These are phyloP conservation scores for Thymelicus sylvestris DNA, from an alignment of 2,888 invertebrate species.

Conservation along the genomic window DNA sequence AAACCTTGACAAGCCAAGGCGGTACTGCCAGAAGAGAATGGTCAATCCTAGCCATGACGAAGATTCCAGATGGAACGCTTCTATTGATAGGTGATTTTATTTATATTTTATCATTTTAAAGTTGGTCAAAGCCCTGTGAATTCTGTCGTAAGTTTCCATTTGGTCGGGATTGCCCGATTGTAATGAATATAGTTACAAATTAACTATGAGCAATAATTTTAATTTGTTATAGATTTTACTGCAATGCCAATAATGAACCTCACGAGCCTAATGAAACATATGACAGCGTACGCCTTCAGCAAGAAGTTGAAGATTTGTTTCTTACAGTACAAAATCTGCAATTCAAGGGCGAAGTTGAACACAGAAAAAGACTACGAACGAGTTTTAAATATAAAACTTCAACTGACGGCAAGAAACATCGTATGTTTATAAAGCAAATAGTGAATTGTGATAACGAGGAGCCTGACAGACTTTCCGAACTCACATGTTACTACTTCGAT, in stretches of 20 bases:
- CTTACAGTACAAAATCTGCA: constrained; percentile 75
- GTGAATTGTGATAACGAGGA: constrained; percentile 56
- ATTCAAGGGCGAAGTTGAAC: constrained; percentile 65
- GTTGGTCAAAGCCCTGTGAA: too few species aligned
- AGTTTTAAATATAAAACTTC: constrained; percentile 72
- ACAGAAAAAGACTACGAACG: constrained; percentile 60
- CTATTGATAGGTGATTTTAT: constrained; percentile 53
- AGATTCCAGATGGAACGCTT: constrained; percentile 65
- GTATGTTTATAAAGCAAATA: constrained; percentile 76
- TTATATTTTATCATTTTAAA: too few species aligned
- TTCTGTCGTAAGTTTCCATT: too few species aligned
- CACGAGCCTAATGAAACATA: constrained; percentile 43
- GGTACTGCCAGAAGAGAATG: constrained; percentile 74
- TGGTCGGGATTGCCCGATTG: too few species aligned
- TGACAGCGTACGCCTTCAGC: constrained; percentile 46
- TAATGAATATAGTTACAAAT: too few species aligned
- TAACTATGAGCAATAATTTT: neutral
- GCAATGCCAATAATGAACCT: constrained; percentile 41
- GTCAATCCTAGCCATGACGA: constrained; percentile 73
- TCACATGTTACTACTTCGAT: constrained; percentile 67
- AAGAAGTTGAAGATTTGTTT: constrained; percentile 58
- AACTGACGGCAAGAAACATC: constrained; percentile 58
- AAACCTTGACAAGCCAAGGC: constrained; percentile 55
- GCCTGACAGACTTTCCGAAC: constrained; percentile 61
- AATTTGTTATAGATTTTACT: constrained; percentile 60